phyloP scores from a whole-genome alignment of 2,113 vertebrate species.

The Neogobius melanostomus region DNA sequence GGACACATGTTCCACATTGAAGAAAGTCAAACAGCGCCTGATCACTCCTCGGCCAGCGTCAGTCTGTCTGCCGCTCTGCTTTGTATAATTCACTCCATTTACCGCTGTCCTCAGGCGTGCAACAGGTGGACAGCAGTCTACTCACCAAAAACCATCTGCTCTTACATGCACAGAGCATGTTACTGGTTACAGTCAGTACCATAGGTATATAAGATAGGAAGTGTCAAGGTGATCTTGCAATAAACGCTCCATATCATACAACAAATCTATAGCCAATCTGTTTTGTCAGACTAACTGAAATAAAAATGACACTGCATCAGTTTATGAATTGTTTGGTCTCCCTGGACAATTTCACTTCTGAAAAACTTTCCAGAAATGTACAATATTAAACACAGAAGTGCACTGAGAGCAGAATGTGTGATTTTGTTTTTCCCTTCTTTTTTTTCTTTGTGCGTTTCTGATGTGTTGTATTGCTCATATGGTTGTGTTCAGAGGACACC shows the following conservation, averaged over 20 bases:
- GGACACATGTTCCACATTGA: slow-evolving; percentile 70
- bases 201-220: not conserved
- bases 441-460: slow-evolving; percentile 21
- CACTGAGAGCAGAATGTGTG: slow-evolving; percentile 20
- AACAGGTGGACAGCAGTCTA: slow-evolving; percentile 53
- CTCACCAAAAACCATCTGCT: slow-evolving; percentile 39
- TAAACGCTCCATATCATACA: not conserved
- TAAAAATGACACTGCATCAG: no score
- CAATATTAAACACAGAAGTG: not conserved
- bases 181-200: not conserved
- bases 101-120: slow-evolving; percentile 41
- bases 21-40: slow-evolving; percentile 62
- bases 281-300: not conserved
- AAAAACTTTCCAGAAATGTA: no score
- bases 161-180: slow-evolving; percentile 10
- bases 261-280: slow-evolving; percentile 13
- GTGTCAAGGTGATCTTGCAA: not conserved
- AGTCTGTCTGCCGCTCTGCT: slow-evolving; percentile 63
- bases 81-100: slow-evolving; percentile 36
- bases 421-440: slow-evolving; percentile 13
- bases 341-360: no score
- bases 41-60: slow-evolving; percentile 60
- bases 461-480: slow-evolving; percentile 56
- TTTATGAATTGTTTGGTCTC: no score
- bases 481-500: slow-evolving; percentile 65